Conservation (phyloP, 2,113 vertebrate genomes). For the Suricata suricatta region DNA sequence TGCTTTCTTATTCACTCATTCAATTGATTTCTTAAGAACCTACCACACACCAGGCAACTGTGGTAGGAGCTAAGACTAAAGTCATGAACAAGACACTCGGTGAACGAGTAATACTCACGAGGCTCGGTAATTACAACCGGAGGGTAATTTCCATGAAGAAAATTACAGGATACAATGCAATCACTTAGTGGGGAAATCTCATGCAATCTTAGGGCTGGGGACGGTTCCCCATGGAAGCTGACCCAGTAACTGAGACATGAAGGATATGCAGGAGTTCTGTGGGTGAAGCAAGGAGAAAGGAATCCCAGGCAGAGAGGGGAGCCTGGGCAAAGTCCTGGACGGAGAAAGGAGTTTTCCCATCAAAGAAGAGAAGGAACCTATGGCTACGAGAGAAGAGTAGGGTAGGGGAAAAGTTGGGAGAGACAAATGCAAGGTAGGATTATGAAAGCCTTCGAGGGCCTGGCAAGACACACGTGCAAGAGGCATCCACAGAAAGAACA, state of each 20-base stretch:
- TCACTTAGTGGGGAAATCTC: conserved; percentile 45
- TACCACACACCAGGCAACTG: neutral
- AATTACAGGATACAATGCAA: conserved; percentile 29
- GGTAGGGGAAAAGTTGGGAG: neutral
- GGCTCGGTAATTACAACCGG: conserved; percentile 8
- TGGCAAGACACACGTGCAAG: neutral
- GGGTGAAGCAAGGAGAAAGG: neutral
- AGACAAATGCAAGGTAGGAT: neutral
- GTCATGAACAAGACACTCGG: neutral
- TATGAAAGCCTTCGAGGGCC: neutral
- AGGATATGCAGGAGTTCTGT: neutral
- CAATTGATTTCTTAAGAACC: neutral
- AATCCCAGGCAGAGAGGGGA: neutral
- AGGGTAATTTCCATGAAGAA: conserved; percentile 14
- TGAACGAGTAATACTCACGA: conserved; percentile 42
- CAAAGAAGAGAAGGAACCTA: neutral
- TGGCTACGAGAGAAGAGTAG: neutral
- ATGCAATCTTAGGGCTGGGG: neutral
- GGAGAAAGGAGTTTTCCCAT: neutral
- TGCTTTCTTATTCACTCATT: neutral
- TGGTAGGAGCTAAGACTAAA: neutral
- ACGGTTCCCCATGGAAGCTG: conserved; percentile 5
- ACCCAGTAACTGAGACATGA: neutral
- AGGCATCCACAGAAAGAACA: neutral
- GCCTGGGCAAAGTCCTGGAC: neutral